Conservation (phyloP, 2,797 vertebrate species). For the Amphiprion clarkii region DNA sequence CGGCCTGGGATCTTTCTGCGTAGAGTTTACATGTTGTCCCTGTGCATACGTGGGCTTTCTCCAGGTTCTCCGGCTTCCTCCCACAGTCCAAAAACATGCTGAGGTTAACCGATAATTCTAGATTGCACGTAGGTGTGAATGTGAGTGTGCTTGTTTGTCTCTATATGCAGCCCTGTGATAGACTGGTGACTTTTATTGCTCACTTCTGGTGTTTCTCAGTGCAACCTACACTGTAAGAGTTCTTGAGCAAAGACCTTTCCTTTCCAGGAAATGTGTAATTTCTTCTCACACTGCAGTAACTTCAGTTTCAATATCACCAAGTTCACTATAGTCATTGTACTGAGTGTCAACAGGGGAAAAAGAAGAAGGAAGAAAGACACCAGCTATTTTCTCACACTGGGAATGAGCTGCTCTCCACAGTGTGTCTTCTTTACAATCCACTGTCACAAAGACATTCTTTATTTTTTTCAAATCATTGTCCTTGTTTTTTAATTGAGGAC, state of each 20-base stretch:
- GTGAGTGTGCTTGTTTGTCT: too few species aligned
- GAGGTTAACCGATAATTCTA: too few species aligned
- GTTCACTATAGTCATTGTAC: not conserved
- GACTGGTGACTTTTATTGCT: not conserved
- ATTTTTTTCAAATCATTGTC: slow-evolving; percentile 36
- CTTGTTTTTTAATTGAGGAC: slow-evolving; percentile 22
- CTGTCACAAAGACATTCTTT: slow-evolving; percentile 39
- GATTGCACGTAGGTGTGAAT: too few species aligned
- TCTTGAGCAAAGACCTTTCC: not conserved
- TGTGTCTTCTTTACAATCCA: slow-evolving; percentile 24
- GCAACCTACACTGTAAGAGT: not conserved
- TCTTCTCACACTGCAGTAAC: not conserved
- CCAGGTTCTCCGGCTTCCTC: too few species aligned
- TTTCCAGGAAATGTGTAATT: not conserved
- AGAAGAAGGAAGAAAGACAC: slow-evolving; percentile 1
- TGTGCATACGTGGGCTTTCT: too few species aligned
- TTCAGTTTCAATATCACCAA: slow-evolving; percentile 5
- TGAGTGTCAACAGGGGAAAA: not conserved
- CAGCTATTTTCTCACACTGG: slow-evolving; percentile 37
- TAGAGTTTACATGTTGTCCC: too few species aligned
- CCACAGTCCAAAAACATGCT: too few species aligned
- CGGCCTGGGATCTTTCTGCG: too few species aligned
- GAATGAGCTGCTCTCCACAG: slow-evolving; percentile 28
- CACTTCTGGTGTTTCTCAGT: not conserved
- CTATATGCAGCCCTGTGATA: too few species aligned